A percentile compares a stretch with the other conserved stretches of the same genome.
These are phyloP conservation scores for Dastarcus helophoroides DNA, from an alignment of 2,888 invertebrate species.

Conservation along the genomic window DNA sequence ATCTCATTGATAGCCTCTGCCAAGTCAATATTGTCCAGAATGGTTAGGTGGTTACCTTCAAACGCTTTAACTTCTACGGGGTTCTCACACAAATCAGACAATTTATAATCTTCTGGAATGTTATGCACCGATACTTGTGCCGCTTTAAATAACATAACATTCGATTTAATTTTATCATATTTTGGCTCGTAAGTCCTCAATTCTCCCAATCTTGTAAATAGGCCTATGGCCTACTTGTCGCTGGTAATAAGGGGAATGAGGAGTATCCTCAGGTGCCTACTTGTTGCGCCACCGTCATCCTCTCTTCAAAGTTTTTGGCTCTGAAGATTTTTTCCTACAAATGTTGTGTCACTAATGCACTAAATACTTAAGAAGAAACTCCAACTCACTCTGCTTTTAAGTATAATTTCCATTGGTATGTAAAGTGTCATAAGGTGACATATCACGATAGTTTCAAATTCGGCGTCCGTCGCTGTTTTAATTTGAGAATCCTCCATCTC, in stretches of 20 bases:
- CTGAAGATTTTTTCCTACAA: slow-evolving; percentile 37
- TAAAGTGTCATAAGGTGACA: slow-evolving; percentile 39
- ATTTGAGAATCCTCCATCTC: slow-evolving; percentile 38
- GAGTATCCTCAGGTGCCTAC: slow-evolving; percentile 32
- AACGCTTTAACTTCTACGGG: slow-evolving; percentile 48
- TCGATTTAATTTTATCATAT: slow-evolving; percentile 17
- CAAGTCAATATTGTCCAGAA: slow-evolving; percentile 53
- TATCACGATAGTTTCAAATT: slow-evolving; percentile 45
- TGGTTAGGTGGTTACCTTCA: slow-evolving; percentile 60
- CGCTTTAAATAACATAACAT: slow-evolving; percentile 17
- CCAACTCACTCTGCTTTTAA: slow-evolving; percentile 30
- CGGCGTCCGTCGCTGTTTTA: slow-evolving; percentile 35
- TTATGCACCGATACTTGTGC: slow-evolving; percentile 10
- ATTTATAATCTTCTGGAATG: slow-evolving; percentile 50
- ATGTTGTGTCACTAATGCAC: slow-evolving; percentile 20
- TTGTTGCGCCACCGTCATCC: slow-evolving; percentile 41
- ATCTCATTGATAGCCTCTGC: slow-evolving; percentile 50
- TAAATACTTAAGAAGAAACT: slow-evolving; percentile 11
- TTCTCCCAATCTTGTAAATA: slow-evolving; percentile 17
- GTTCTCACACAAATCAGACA: slow-evolving; percentile 46
- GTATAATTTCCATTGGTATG: slow-evolving; percentile 35
- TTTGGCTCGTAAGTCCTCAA: slow-evolving; percentile 14
- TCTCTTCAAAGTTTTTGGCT: slow-evolving; percentile 45
- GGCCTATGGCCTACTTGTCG: slow-evolving; percentile 32
- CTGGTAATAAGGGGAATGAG: slow-evolving; percentile 35